Percentiles rank a stretch among this genome's conserved stretches.
phyloP scores from a whole-genome alignment of 2,888 invertebrate genomes.

The Andricus quercusramuli region DNA sequence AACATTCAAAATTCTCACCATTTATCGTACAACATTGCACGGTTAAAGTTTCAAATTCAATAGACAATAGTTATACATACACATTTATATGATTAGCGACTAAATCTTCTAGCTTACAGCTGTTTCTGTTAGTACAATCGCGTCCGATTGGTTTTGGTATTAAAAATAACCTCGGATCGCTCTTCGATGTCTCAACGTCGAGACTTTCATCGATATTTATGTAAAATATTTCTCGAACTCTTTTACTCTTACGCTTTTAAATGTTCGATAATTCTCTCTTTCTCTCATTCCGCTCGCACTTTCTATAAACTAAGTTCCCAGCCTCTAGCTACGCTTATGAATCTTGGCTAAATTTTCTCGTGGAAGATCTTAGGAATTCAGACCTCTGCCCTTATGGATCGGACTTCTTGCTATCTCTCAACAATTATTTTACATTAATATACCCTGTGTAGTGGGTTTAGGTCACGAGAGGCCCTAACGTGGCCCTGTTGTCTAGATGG shows the following conservation, averaged over 20 bases:
- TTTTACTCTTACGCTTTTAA: constrained; percentile 38
- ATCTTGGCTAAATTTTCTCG: constrained; percentile 67
- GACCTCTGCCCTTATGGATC: constrained; percentile 42
- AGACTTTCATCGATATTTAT: constrained; percentile 44
- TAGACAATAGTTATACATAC: constrained; percentile 68
- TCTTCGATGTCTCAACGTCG: constrained; percentile 48
- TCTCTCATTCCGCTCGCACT: constrained; percentile 43
- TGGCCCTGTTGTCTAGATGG: constrained; percentile 55
- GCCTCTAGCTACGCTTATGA: constrained; percentile 67
- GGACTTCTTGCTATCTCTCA: constrained; percentile 41
- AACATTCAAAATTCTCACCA: constrained; percentile 49
- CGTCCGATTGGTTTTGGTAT: constrained; percentile 79
- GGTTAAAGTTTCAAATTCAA: constrained; percentile 62
- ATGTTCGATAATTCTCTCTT: constrained; percentile 24
- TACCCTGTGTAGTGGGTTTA: constrained; percentile 58
- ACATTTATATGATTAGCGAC: constrained; percentile 65
- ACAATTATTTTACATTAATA: constrained; percentile 56
- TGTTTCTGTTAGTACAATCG: constrained; percentile 48
- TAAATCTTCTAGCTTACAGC: constrained; percentile 66
- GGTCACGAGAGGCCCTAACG: constrained; percentile 57
- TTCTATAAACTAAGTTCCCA: constrained; percentile 67
- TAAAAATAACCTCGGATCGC: constrained; percentile 79
- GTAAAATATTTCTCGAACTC: constrained; percentile 55
- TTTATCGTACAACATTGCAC: constrained; percentile 31
- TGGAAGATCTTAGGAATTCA: constrained; percentile 66